Conservation (phyloP, 2,113 vertebrate species). For the Pedionomus torquatus region DNA sequence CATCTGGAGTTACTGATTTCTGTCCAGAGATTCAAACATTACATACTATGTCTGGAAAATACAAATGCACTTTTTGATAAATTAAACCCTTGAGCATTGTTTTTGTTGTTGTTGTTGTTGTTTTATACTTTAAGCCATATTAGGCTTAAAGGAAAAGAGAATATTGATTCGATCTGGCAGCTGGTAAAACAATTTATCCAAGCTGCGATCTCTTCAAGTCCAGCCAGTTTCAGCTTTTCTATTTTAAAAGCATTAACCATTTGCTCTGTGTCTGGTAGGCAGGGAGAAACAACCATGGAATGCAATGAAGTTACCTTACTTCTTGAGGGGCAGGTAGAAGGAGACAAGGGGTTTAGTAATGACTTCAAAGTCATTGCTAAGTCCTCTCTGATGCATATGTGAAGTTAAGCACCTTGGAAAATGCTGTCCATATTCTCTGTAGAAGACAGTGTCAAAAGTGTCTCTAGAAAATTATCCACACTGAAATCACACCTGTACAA, state of each 20-base stretch:
- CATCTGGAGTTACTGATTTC: background rate
- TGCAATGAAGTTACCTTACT: background rate
- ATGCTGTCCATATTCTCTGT: background rate
- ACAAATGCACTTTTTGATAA: background rate
- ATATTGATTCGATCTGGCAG: background rate
- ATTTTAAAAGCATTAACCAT: background rate
- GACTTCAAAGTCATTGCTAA: background rate
- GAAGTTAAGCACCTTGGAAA: background rate
- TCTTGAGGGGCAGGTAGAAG: background rate
- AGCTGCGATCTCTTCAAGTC: background rate
- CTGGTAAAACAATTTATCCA: slow-evolving; percentile 17
- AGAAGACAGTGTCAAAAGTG: background rate
- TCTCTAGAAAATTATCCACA: background rate
- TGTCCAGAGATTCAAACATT: background rate
- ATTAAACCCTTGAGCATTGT: background rate
- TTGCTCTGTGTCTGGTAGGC: background rate
- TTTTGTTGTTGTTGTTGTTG: accelerated
- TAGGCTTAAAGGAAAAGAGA: background rate
- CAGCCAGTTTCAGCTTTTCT: background rate
- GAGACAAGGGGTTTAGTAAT: background rate
- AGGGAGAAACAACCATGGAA: background rate
- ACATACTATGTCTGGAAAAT: background rate
- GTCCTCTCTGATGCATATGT: background rate
- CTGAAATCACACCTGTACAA: background rate
- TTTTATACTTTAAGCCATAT: background rate